phyloP scores from a whole-genome alignment of 2,113 vertebrate species.

The Oncorhynchus tshawytscha region DNA sequence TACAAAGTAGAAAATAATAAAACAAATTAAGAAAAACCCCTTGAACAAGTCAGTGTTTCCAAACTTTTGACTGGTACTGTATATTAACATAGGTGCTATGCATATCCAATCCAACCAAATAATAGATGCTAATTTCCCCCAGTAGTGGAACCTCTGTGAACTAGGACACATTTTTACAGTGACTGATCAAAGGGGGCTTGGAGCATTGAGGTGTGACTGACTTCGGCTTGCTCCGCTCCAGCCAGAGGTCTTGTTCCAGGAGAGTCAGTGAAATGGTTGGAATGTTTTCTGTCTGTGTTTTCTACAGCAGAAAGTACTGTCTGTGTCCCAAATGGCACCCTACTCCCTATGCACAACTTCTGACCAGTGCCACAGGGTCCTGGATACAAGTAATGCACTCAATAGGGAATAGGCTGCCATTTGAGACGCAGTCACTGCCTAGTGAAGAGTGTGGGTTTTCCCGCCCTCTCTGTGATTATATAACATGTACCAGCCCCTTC shows the following conservation, averaged over 20 bases:
- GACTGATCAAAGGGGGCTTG: slow-evolving; percentile 53
- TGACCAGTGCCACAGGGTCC: too few species aligned
- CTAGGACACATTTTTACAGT: slow-evolving; percentile 73
- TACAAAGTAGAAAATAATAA: too few species aligned
- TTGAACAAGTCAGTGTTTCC: too few species aligned
- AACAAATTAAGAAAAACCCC: too few species aligned
- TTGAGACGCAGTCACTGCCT: neutral
- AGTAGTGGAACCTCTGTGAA: slow-evolving; percentile 39
- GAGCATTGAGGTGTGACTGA: slow-evolving; percentile 50
- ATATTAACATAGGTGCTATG: neutral
- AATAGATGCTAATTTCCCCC: neutral
- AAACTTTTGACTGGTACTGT: neutral
- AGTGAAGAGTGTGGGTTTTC: slow-evolving; percentile 67
- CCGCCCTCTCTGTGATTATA: slow-evolving; percentile 72
- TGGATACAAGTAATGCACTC: too few species aligned
- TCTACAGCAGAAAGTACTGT: slow-evolving; percentile 49
- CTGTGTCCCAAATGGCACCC: too few species aligned
- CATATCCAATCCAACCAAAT: neutral
- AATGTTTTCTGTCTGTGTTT: slow-evolving; percentile 65
- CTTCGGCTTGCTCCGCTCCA: slow-evolving; percentile 17
- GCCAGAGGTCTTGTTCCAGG: slow-evolving; percentile 21
- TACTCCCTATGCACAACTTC: too few species aligned
- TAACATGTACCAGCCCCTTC: slow-evolving; percentile 69
- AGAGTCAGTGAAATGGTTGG: slow-evolving; percentile 53
- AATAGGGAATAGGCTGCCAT: too few species aligned